Base-by-base conservation (phyloP, 2,113 vertebrate species). In the Apaloderma vittatum region DNA sequence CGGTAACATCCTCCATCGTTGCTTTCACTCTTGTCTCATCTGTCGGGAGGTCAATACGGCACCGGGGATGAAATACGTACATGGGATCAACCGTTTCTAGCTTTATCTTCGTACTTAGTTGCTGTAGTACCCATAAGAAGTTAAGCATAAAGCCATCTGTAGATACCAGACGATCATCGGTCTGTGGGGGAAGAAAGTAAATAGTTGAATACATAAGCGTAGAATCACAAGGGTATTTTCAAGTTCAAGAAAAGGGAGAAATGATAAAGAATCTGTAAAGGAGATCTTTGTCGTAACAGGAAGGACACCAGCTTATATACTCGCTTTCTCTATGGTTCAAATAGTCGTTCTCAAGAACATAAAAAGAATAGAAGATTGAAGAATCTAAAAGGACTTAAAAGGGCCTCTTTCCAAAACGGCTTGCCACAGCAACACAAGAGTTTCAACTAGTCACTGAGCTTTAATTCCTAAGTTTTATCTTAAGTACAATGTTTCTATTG, bases 111-210 rank as follows among this genome's bases (percentile, higher is more conserved):
- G 98, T 99, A 95, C 99, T 99, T 57, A 99, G 98, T 76, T 99
- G 99, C 98, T 99, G 99, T 51, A 99, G 98, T 71, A 99, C 99
- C 99, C 99, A 99, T 63, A 99, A 97, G 97, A 99, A 99, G 97
- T 99, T 99, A 90, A 99, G 98, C 99, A 99, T 99, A 93, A 99
- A 99, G 88, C 99, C 99, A 7, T 99, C 99, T 29, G 99, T 99
- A 7, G 99, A 99, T 65, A 99, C 99, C 97, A 99, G 97, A 59
- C 99, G 99, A 94, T 99, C 99, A 17, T 99, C 99, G 10, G 99
- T 99, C 99, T 99, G 97, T 23, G 36, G 96, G 74, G 66, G 8
- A 59, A 18, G 58, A 90, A 48, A 87, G 43, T 3, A 75, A 63
- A 70, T 2, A 46, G 45, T 30, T 87, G 36, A 80, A 65, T 12